A percentile compares a stretch with the other conserved stretches of the same genome.
Evolutionary conservation across 2,113 vertebrate species (phyloP).

Genomic region (Tamias sibiricus): DNA sequence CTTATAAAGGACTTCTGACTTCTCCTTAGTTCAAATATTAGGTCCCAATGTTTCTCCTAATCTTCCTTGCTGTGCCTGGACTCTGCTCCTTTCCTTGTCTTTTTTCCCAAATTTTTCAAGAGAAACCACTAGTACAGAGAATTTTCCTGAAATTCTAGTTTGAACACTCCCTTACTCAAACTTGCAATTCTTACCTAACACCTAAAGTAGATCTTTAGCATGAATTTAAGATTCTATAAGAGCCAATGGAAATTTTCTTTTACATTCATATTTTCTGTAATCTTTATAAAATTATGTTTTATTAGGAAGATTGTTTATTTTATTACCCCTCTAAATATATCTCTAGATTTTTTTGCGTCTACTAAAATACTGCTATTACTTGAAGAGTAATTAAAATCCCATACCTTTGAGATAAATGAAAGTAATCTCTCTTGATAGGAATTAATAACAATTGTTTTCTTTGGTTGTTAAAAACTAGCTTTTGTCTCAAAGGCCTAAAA

Average conservation of each 20-base stretch:
- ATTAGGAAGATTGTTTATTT: not conserved
- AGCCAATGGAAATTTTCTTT: not conserved
- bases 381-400: not conserved
- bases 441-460: not conserved
- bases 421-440: not conserved
- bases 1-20: not conserved
- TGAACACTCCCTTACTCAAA: not conserved
- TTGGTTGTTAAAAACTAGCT: not conserved
- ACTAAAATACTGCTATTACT: not conserved
- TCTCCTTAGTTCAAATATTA: not conserved
- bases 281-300: not conserved
- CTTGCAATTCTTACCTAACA: not conserved
- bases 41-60: not conserved
- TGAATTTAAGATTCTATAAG: not conserved
- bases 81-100: not conserved
- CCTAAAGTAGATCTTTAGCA: not conserved
- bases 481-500: not conserved
- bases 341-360: not conserved
- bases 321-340: not conserved
- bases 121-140: not conserved
- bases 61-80: not conserved
- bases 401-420: conserved; percentile 36
- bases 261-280: not conserved
- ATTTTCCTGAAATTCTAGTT: not conserved
- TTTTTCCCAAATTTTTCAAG: not conserved